phyloP scores from a whole-genome alignment of 1,140 invertebrate genomes.

The Drosophila rhopaloa region DNA sequence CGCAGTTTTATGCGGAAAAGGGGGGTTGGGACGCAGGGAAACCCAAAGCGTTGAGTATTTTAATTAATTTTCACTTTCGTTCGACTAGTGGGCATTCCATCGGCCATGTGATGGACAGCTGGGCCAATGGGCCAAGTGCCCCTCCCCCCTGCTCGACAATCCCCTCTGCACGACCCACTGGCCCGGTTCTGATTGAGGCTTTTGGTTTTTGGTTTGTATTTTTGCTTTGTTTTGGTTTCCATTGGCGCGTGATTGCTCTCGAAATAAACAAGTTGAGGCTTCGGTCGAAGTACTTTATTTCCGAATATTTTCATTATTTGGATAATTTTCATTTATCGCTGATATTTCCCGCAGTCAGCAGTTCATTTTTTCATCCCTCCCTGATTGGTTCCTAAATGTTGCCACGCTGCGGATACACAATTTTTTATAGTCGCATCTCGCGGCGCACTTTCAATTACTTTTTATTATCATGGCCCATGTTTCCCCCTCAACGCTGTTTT shows the following conservation, averaged over 20 bases:
- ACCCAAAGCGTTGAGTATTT: constrained; percentile 32
- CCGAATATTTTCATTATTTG: constrained; percentile 42
- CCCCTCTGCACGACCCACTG: not conserved
- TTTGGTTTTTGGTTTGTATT: constrained; percentile 29
- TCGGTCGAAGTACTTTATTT: constrained; percentile 37
- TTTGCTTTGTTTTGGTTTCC: constrained; percentile 37
- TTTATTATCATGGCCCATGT: constrained; percentile 37
- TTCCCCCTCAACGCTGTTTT: constrained; percentile 21
- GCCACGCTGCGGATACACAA: constrained; percentile 48
- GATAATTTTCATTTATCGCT: constrained; percentile 29
- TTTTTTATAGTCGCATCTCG: constrained; percentile 62
- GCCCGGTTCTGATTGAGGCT: constrained; percentile 8
- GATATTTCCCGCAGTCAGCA: constrained; percentile 27
- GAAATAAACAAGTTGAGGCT: constrained; percentile 44
- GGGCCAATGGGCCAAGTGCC: constrained; percentile 8
- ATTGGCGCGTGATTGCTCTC: constrained; percentile 28
- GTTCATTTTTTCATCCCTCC: constrained; percentile 19
- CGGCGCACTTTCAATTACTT: constrained; percentile 63
- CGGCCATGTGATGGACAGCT: constrained; percentile 45
- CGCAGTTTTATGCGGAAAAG: not conserved
- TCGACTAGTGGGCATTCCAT: constrained; percentile 41
- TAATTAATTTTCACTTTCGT: constrained; percentile 71
- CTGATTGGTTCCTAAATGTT: not conserved
- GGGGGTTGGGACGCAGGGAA: not conserved
- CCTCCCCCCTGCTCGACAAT: not conserved